Evolutionary conservation across 2,113 vertebrate species (phyloP).

Genomic region (Coracopsis vasa): DNA sequence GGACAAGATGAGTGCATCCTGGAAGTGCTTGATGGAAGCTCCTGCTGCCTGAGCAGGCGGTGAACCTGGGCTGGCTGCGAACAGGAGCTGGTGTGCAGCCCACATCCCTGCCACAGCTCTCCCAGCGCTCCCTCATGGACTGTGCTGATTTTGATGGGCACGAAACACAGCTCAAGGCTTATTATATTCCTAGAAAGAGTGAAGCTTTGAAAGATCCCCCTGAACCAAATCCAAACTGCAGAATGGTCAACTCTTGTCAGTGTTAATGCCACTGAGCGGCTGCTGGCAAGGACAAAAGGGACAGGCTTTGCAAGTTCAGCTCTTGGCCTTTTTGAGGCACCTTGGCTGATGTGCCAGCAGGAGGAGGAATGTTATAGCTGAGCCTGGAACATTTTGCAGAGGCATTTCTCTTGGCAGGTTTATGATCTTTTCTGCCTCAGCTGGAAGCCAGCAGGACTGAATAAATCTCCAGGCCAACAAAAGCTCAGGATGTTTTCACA

Average conservation of each 20-base stretch:
- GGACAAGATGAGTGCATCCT: rapidly evolving
- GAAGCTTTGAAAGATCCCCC: not conserved
- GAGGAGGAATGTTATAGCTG: not conserved
- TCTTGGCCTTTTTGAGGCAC: not conserved
- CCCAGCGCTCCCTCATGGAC: not conserved
- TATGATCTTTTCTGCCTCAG: slow-evolving; percentile 39
- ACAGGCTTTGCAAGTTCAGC: not conserved
- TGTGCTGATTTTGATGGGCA: not conserved
- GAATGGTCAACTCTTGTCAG: not conserved
- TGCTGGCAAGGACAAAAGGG: not conserved
- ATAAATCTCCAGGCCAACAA: slow-evolving; percentile 38
- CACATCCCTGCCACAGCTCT: not conserved
- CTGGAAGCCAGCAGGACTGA: slow-evolving; percentile 33
- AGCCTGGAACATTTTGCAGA: slow-evolving; percentile 1
- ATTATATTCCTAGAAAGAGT: not conserved
- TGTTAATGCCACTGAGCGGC: not conserved
- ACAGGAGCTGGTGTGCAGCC: not conserved
- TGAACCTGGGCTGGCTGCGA: not conserved
- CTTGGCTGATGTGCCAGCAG: not conserved
- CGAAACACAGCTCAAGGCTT: not conserved
- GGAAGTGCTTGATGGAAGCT: not conserved
- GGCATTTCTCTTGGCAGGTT: slow-evolving; percentile 24
- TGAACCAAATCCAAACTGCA: not conserved
- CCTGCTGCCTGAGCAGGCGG: rapidly evolving
- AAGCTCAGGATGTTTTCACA: slow-evolving; percentile 19